These are phyloP conservation scores for Chaetodon auriga DNA, from an alignment of 2,113 vertebrate species.

Conservation along the genomic window DNA sequence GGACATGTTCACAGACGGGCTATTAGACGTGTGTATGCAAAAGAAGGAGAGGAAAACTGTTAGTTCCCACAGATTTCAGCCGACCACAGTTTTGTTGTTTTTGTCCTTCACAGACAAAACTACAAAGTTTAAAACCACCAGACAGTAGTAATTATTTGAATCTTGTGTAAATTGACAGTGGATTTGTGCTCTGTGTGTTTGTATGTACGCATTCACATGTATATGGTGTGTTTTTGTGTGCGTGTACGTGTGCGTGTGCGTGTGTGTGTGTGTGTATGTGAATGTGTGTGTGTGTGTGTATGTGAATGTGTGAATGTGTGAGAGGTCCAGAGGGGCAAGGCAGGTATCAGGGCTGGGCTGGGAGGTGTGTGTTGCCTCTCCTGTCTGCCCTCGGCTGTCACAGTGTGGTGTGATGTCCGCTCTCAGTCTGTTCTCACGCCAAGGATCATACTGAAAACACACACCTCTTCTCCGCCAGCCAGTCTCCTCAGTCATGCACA, in stretches of 20 bases:
- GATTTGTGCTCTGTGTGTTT: slow-evolving; percentile 18
- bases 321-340: slow-evolving; percentile 33
- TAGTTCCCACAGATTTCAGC: background rate
- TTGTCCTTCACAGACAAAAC: background rate
- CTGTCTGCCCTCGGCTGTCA: slow-evolving; percentile 74
- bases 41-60: background rate
- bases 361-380: slow-evolving; percentile 63
- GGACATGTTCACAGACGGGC: slow-evolving; percentile 12
- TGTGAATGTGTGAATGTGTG: slow-evolving; percentile 9
- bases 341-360: slow-evolving; percentile 50
- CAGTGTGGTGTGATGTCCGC: slow-evolving; percentile 82
- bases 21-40: background rate
- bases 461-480: slow-evolving; percentile 37
- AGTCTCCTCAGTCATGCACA: slow-evolving; percentile 58
- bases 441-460: slow-evolving; percentile 70
- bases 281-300: slow-evolving; percentile 14
- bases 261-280: slow-evolving; percentile 17
- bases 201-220: background rate
- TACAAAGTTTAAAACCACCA: background rate
- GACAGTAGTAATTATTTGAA: background rate
- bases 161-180: background rate
- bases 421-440: slow-evolving; percentile 82
- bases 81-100: background rate
- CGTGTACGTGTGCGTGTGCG: slow-evolving; percentile 15
- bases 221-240: slow-evolving; percentile 8